These are phyloP conservation scores for Capra hircus DNA, from an alignment of 2,113 vertebrate species.

Conservation along the genomic window DNA sequence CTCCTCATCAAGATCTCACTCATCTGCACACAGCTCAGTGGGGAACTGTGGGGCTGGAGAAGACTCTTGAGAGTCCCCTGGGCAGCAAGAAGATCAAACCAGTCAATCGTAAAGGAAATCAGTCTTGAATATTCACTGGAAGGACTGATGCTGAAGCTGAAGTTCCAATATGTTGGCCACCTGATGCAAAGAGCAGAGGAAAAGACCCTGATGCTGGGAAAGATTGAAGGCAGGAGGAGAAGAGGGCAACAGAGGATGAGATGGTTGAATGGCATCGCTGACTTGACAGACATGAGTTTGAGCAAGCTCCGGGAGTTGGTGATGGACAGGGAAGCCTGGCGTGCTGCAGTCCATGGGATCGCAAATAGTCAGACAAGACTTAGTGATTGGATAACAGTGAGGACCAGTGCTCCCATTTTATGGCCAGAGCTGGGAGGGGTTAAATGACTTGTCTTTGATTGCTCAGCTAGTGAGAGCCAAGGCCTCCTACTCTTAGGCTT, in stretches of 20 bases:
- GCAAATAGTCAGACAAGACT: not conserved
- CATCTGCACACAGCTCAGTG: not conserved
- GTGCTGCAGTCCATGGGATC: not conserved
- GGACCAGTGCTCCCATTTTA: accelerated
- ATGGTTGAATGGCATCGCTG: not conserved
- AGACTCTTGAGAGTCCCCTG: not conserved
- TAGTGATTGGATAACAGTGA: not conserved
- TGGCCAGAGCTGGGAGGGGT: not conserved
- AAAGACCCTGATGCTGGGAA: not conserved
- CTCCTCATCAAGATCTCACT: accelerated
- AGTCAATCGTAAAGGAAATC: not conserved
- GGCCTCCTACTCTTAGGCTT: not conserved
- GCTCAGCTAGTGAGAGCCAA: not conserved
- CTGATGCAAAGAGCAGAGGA: not conserved
- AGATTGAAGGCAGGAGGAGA: not conserved
- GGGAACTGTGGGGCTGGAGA: not conserved
- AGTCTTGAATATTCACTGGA: not conserved
- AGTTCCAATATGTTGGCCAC: not conserved
- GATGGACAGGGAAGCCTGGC: not conserved
- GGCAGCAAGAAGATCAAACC: not conserved
- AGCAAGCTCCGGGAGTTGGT: not conserved
- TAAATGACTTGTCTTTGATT: not conserved
- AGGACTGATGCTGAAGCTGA: not conserved
- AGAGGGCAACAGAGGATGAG: not conserved
- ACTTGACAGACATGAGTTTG: not conserved